Base-by-base conservation (phyloP, 2,888 invertebrate genomes). In the Uloborus plumipes region DNA sequence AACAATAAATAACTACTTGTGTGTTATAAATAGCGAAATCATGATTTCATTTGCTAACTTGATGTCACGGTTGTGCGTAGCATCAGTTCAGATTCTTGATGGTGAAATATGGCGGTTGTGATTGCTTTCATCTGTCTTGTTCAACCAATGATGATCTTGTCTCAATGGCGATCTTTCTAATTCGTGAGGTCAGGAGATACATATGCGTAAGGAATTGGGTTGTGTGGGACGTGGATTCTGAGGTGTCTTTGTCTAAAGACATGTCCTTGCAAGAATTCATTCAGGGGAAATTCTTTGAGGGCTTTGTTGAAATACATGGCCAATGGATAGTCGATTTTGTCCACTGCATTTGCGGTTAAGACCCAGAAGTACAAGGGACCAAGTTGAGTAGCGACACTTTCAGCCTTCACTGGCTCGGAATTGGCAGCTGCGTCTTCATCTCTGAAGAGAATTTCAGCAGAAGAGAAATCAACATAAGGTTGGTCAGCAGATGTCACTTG, bases 331-430 rank as follows among this genome's bases (percentile, higher is more conserved):
- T 86, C 85, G 15, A 86, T 69, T 53, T 85, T 79, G 22, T 86
- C 85, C 4, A 86, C 86, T 13, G 86, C 82, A 50, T 85, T 84
- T 50, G 85, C 86, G 1, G 86, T 85, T 6, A 86, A 72, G 62
- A 86, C 85, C 86, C 86, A 86, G 61, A 86, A 86, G 26, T 86
- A 70, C 1, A 86, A 51, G 14, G 86, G 85, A 20, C 85, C 86
- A 13, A 86, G 64, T 61, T 86, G 86, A 62, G 84, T 84, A 7
- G 85, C 84, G 3, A 84, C 81, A 20, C 74, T 76, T n/a, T 76
- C 78, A 3, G 79, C 77, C 51, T 76, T 80, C 13, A 81, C 51
- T 1, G 73, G 77, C 59, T 80, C 77, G 11, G 51, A 14, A 9
- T 59, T 72, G 31, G 71, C 76, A 11, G 64, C 58, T 9, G 83